Percentiles rank a stretch among this genome's conserved stretches.
These are phyloP conservation scores for Helicoverpa zea DNA, from an alignment of 1,140 invertebrate species.

Conservation along the genomic window DNA sequence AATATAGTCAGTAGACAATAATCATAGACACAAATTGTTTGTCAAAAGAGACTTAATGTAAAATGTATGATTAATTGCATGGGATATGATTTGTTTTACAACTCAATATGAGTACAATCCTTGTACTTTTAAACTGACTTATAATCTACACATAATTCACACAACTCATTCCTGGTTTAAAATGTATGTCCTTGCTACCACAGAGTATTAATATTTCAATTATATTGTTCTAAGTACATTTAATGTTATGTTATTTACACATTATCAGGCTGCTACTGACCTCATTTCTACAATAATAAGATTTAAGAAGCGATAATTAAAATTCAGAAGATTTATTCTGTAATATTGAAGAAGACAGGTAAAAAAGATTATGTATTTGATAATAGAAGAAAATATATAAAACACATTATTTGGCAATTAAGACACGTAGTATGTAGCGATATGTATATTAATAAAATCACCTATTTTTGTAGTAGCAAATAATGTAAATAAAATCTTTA, in stretches of 20 bases:
- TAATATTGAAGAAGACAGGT: too few relatives aligned
- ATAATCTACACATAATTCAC: constrained; percentile 14
- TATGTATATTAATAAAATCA: too few relatives aligned
- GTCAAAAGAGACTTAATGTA: not conserved
- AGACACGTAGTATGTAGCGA: too few relatives aligned
- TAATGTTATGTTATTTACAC: not conserved
- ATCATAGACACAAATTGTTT: not conserved
- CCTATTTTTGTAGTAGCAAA: constrained; percentile 1
- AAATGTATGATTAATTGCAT: constrained; percentile 14
- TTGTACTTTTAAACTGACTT: constrained; percentile 36
- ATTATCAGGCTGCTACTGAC: too few relatives aligned
- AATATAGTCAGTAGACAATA: not conserved
- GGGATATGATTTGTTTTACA: constrained; percentile 10
- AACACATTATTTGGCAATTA: too few relatives aligned
- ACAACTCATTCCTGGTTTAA: not conserved
- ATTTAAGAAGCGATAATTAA: too few relatives aligned
- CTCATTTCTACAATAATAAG: too few relatives aligned
- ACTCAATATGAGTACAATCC: constrained; percentile 28
- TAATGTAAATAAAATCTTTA: not conserved
- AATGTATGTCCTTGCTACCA: constrained; percentile 7
- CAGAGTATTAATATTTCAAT: not conserved
- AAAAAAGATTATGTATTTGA: too few relatives aligned
- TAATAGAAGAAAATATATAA: too few relatives aligned
- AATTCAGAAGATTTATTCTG: too few relatives aligned
- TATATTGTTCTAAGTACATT: not conserved